Evolutionary conservation across 2,797 vertebrate species (phyloP).

Genomic region (Yasuhikotakia modesta): DNA sequence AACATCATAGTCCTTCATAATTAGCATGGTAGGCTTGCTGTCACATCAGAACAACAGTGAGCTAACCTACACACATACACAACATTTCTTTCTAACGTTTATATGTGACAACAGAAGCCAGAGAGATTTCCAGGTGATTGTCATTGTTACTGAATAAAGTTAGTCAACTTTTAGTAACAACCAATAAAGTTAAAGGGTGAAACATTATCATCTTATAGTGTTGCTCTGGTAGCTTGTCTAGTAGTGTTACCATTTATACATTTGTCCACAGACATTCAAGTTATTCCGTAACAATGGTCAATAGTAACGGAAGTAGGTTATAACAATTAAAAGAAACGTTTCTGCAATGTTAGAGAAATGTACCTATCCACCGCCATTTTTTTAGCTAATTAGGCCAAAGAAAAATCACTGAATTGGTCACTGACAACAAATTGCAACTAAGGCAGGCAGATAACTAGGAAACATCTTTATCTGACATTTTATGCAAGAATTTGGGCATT

Average conservation of each 20-base stretch:
- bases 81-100: slow-evolving; percentile 38
- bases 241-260: slow-evolving; percentile 31
- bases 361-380: background rate
- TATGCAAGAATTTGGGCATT: slow-evolving; percentile 9
- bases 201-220: slow-evolving; percentile 31
- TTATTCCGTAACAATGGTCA: slow-evolving; percentile 23
- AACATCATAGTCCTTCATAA: slow-evolving; percentile 51
- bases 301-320: slow-evolving; percentile 23
- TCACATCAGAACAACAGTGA: slow-evolving; percentile 44
- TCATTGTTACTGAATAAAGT: slow-evolving; percentile 47
- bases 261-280: slow-evolving; percentile 24
- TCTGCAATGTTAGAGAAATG: background rate
- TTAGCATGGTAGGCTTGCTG: slow-evolving; percentile 22
- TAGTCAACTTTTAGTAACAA: slow-evolving; percentile 32
- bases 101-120: slow-evolving; percentile 42
- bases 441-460: slow-evolving; percentile 49
- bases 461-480: slow-evolving; percentile 6
- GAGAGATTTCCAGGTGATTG: slow-evolving; percentile 47
- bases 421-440: slow-evolving; percentile 44
- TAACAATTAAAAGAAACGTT: slow-evolving; percentile 23
- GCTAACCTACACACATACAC: slow-evolving; percentile 41
- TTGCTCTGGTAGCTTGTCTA: slow-evolving; percentile 34
- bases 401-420: slow-evolving; percentile 40
- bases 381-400: slow-evolving; percentile 38
- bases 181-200: slow-evolving; percentile 40